Conservation (phyloP, 2,888 invertebrate species). For the Deroplatys truncata region DNA sequence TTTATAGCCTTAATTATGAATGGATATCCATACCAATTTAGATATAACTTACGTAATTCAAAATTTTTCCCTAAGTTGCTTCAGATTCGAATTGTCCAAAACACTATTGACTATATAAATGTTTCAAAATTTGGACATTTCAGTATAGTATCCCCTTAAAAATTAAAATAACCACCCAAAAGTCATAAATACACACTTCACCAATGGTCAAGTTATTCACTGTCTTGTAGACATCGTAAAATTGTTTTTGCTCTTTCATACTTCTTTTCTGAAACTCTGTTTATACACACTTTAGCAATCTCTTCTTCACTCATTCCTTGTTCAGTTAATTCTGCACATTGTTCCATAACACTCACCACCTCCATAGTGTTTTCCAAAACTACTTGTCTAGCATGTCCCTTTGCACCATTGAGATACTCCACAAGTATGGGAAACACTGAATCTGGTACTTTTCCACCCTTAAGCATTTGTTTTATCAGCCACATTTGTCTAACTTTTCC, state of each 20-base stretch:
- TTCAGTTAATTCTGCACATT: slow-evolving; percentile 29
- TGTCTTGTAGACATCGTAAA: slow-evolving; percentile 57
- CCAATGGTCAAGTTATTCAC: slow-evolving; percentile 16
- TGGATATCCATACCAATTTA: too few relatives aligned
- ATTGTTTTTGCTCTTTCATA: slow-evolving; percentile 62
- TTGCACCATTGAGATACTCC: slow-evolving; percentile 67
- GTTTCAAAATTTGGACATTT: too few relatives aligned
- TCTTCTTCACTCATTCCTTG: slow-evolving; percentile 44
- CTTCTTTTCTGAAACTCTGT: slow-evolving; percentile 40
- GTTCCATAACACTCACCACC: slow-evolving; percentile 59
- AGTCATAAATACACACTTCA: too few relatives aligned
- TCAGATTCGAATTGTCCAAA: too few relatives aligned
- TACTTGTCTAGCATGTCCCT: slow-evolving; percentile 61
- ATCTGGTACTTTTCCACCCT: slow-evolving; percentile 52
- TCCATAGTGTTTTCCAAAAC: slow-evolving; percentile 61
- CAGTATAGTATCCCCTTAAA: too few relatives aligned
- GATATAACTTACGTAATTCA: too few relatives aligned
- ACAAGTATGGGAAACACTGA: slow-evolving; percentile 61
- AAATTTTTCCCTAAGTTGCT: too few relatives aligned
- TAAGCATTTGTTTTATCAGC: slow-evolving; percentile 65
- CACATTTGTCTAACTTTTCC: slow-evolving; percentile 75
- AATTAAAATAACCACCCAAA: too few relatives aligned
- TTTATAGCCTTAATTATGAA: too few relatives aligned
- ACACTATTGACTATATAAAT: too few relatives aligned
- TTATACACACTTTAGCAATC: slow-evolving; percentile 39